Conservation (phyloP, 1,140 invertebrate species). For the Zaprionus taronus region DNA sequence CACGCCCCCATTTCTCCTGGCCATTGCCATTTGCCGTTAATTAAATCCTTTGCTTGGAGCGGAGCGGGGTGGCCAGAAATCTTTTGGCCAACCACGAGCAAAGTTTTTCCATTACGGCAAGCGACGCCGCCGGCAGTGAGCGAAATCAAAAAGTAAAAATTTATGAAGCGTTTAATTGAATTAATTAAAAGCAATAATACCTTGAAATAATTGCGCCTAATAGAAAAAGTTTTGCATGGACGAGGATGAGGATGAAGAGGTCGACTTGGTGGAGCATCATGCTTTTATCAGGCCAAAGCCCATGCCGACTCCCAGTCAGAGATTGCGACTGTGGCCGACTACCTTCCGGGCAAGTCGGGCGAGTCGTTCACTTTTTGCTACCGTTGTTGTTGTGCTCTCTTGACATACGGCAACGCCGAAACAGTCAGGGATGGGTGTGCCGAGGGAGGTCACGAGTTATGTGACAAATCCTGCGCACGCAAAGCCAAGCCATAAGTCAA, state of each 20-base stretch:
- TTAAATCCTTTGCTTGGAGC: constrained; percentile 60
- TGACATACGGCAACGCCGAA: constrained; percentile 40
- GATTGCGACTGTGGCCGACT: constrained; percentile 3
- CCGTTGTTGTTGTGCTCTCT: constrained; percentile 10
- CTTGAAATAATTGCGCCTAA: constrained; percentile 81
- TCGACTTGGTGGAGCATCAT: not conserved
- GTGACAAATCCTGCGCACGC: constrained; percentile 77
- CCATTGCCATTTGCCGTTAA: constrained; percentile 60
- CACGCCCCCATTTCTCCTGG: constrained; percentile 19
- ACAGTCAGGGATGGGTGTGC: not conserved
- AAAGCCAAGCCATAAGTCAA: constrained; percentile 79
- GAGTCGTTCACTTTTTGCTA: constrained; percentile 7
- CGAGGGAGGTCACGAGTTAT: constrained; percentile 60
- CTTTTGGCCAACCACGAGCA: constrained; percentile 62
- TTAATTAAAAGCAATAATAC: constrained; percentile 84
- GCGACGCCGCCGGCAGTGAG: constrained; percentile 52
- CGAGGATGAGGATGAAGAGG: not conserved
- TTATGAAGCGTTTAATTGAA: constrained; percentile 84
- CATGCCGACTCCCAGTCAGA: not conserved
- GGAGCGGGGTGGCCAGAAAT: constrained; percentile 37
- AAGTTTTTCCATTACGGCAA: constrained; percentile 77
- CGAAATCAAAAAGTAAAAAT: constrained; percentile 84
- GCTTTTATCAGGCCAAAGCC: not conserved
- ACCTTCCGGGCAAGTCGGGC: constrained; percentile 9
- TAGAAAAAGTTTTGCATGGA: constrained; percentile 72